Conservation (phyloP, 2,888 invertebrate species). For the Chrysolina americana region DNA sequence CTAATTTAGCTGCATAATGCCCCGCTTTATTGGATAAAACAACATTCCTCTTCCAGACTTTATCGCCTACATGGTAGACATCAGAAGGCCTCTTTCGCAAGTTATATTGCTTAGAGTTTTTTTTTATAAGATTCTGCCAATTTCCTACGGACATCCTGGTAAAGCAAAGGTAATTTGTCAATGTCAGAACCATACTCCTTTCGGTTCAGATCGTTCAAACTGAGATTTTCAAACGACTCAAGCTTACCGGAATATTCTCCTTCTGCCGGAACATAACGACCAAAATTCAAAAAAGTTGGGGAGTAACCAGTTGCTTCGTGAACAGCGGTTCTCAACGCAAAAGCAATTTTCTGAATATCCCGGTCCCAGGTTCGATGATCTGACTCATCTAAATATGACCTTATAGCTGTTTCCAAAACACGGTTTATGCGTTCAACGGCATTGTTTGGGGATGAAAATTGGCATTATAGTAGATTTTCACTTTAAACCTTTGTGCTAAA, state of each 20-base stretch:
- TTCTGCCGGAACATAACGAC: not conserved
- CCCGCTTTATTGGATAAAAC: slow-evolving; percentile 29
- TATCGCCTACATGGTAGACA: slow-evolving; percentile 31
- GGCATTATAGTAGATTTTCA: not conserved
- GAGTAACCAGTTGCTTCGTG: slow-evolving; percentile 46
- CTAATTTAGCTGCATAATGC: slow-evolving; percentile 32
- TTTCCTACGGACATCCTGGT: slow-evolving; percentile 17
- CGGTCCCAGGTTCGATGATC: slow-evolving; percentile 16
- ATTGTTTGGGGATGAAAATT: not conserved
- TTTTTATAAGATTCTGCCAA: slow-evolving; percentile 25
- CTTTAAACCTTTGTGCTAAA: not conserved
- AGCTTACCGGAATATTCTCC: slow-evolving; percentile 36
- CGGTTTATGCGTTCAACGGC: not conserved
- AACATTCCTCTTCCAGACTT: slow-evolving; percentile 31
- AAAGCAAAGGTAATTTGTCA: slow-evolving; percentile 24
- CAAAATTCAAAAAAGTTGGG: slow-evolving; percentile 39
- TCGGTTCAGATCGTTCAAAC: slow-evolving; percentile 7
- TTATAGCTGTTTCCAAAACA: not conserved
- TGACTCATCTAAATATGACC: not conserved
- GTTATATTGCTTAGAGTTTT: slow-evolving; percentile 23
- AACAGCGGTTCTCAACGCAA: slow-evolving; percentile 40
- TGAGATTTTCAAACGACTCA: slow-evolving; percentile 6
- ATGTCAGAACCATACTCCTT: slow-evolving; percentile 25
- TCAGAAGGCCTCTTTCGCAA: slow-evolving; percentile 26
- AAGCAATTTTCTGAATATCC: slow-evolving; percentile 36